Evolutionary conservation across 1,140 invertebrate species (phyloP).

Genomic region (Adoxophyes honmai): DNA sequence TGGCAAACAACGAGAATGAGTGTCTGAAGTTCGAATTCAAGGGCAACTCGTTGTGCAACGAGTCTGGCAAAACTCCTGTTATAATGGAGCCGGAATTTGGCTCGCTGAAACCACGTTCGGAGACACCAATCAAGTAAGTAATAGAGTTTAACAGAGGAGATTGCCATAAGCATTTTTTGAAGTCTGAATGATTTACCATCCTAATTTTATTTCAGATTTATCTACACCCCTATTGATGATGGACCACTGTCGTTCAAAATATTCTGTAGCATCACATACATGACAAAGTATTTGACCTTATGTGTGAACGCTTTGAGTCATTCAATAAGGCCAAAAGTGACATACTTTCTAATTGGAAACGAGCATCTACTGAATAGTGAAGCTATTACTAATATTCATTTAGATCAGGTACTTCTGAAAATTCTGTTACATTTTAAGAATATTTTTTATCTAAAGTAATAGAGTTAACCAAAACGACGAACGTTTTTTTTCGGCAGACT

Average conservation of each 20-base stretch:
- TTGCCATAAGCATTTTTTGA: not conserved
- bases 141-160: not conserved
- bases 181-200: not conserved
- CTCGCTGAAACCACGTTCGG: slow-evolving; percentile 49
- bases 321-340: slow-evolving; percentile 58
- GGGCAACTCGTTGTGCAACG: slow-evolving; percentile 62
- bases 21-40: slow-evolving; percentile 59
- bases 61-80: slow-evolving; percentile 59
- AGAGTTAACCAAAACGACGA: too few relatives aligned
- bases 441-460: too few relatives aligned
- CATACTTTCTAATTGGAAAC: slow-evolving; percentile 56
- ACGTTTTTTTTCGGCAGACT: slow-evolving; percentile 36
- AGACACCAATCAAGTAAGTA: slow-evolving; percentile 57
- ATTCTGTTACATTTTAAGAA: too few relatives aligned
- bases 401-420: slow-evolving; percentile 49
- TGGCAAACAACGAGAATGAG: slow-evolving; percentile 60
- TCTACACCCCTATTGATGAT: slow-evolving; percentile 61
- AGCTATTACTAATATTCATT: slow-evolving; percentile 56
- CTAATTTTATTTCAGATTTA: slow-evolving; percentile 39
- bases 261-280: slow-evolving; percentile 53
- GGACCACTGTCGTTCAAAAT: slow-evolving; percentile 66
- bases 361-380: slow-evolving; percentile 52
- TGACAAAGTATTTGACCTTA: slow-evolving; percentile 51
- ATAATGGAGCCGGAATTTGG: slow-evolving; percentile 52
- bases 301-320: slow-evolving; percentile 63